Base-by-base conservation (phyloP, 2,113 vertebrate genomes). In the Bufo gargarizans region DNA sequence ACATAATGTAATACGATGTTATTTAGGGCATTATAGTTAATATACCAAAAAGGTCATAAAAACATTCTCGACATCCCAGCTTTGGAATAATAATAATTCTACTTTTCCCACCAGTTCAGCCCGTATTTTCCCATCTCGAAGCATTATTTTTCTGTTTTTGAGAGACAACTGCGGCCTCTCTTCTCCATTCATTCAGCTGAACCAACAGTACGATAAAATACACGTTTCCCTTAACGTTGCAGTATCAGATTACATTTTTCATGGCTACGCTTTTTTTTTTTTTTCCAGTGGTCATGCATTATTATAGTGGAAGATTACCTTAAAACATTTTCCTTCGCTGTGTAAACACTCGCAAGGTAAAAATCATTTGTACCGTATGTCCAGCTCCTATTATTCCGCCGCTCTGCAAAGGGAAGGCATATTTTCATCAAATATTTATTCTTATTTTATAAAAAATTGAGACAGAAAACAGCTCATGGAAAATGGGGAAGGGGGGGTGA, bases 351-450 rank as follows among this genome's bases (percentile, higher is more conserved):
- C 58, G 78, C 69, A 63, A 76, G 47, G 72, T 77, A 88, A 84
- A 80, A 77, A 84, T 55, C 81, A 84, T 88, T 88, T 88, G 79
- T 88, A 58, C 87, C 69, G 69, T 77, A 56, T 77, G 87, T 83
- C 74, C 81, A 77, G 58, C 55, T 22, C 58, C 50, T 59, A 77
- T 88, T 77, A 59, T 61, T 84, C 80, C 12, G 61, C 16, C 84
- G 80, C 87, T 65, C 47, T 65, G 80, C 59, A 67, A 78, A 77
- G 56, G 63, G 47, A 88, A 84, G 47, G 55, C 56, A 78, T 82
- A 84, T 84, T 84, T 84, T 84, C 81, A 88, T 88, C 77, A 88
- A 88, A 84, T 88, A 88, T 84, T 88, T 74, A 88, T 86, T 56
- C 78, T 56, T 65, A 76, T 88, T 88, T 65, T 67, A 83, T 77